These are phyloP conservation scores for Erethizon dorsatum DNA, from an alignment of 2,797 vertebrate species.

Conservation along the genomic window DNA sequence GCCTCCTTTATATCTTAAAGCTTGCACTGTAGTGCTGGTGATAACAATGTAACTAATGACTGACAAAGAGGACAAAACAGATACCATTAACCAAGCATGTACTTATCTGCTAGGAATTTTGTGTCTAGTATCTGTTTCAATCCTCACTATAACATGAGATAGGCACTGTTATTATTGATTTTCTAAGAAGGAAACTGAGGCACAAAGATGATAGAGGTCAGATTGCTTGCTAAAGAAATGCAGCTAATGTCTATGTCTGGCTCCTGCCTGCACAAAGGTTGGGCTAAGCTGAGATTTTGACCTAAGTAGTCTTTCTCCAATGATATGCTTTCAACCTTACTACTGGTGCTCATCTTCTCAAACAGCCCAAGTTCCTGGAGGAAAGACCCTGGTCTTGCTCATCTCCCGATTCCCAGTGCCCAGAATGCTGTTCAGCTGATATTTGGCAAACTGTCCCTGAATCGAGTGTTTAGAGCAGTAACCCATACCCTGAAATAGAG, in stretches of 20 bases:
- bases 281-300: not conserved
- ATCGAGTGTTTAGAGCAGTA: not conserved
- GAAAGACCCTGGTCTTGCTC: not conserved
- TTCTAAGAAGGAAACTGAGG: not conserved
- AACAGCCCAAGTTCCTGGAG: not conserved
- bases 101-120: not conserved
- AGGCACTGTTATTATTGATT: not conserved
- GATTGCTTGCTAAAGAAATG: not conserved
- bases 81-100: not conserved
- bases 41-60: not conserved
- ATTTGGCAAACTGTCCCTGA: not conserved
- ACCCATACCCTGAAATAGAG: not conserved
- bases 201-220: not conserved
- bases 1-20: not conserved
- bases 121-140: rapidly evolving
- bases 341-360: not conserved
- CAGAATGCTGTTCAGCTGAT: not conserved
- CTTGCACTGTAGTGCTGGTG: not conserved
- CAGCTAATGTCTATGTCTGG: not conserved
- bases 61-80: not conserved
- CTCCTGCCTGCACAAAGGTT: not conserved
- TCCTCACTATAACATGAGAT: rapidly evolving
- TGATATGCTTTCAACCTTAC: not conserved
- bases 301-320: not conserved
- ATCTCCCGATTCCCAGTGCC: not conserved